These are phyloP conservation scores for Crotalus adamanteus DNA, from an alignment of 2,797 vertebrate species.

Conservation along the genomic window DNA sequence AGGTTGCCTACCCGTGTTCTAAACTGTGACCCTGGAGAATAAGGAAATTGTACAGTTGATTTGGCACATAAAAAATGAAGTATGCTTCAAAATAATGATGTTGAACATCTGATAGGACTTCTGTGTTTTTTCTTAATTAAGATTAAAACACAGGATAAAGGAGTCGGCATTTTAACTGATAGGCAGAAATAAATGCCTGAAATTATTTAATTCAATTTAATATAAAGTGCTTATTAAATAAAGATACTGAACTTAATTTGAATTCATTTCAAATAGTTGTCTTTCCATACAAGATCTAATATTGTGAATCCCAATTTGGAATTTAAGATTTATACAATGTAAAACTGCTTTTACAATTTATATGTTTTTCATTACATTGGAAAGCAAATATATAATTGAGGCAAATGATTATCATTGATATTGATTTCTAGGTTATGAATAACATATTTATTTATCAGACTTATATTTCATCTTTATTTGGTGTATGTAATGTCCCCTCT, in stretches of 20 bases:
- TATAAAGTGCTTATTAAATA: background rate
- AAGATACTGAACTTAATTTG: background rate
- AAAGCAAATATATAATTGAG: background rate
- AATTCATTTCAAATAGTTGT: background rate
- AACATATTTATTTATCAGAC: background rate
- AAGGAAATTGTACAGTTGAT: background rate
- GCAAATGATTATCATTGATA: background rate
- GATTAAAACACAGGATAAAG: background rate
- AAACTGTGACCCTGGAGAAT: background rate
- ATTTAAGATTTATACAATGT: background rate
- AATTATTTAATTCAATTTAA: background rate
- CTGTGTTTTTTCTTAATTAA: background rate
- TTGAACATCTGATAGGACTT: background rate
- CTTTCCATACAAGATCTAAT: background rate
- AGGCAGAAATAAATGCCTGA: background rate
- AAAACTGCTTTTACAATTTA: background rate
- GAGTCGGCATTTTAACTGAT: background rate
- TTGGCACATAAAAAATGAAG: background rate
- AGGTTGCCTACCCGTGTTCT: too few relatives aligned
- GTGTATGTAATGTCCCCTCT: background rate
- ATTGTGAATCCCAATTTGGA: background rate
- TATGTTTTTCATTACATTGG: background rate
- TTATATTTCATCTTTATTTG: slow-evolving; percentile 1
- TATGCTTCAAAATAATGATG: background rate
- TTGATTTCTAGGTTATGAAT: background rate